Evolutionary conservation across 2,888 invertebrate genomes (phyloP), one percentile per base, ranked within the genome.

Genomic region (Dichetophora obliterata): DNA sequence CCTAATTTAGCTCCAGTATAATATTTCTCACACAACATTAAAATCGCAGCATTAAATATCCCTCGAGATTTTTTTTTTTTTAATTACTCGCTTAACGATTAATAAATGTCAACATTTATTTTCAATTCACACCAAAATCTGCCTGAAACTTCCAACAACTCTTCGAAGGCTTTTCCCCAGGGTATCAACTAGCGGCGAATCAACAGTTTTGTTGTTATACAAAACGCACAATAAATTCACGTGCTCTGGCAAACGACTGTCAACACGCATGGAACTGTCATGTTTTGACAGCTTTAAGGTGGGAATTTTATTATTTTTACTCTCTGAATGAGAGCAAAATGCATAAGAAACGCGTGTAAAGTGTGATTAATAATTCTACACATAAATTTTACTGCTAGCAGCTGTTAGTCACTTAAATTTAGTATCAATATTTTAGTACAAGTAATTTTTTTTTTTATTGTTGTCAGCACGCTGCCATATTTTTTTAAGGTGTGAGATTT

Each of bases 351-450:
- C 24, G 19, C 4, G 31, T 14, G 66, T 8, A 11, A 9, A 16
- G 27, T 9, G 24, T 24, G 22, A 19, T 6, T n/a, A 27, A 66
- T 16, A 19, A 34, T 11, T 22, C 19, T 27, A 66, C 31, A 31
- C 31, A 65, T 65, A 65, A 65, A 65, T 65, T 65, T n/a, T 34
- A 65, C 16, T 37, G 14, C 63, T 65, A 34, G 63, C 63, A 65
- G 63, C 66, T 66, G 48, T 22, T 43, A 66, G 14, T 22, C 9
- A 66, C 22, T n/a, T 66, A 22, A 22, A 66, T 6, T 6, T 66
- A 16, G 34, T 34, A 34, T 59, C 43, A 14, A 11, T 43, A 43
- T 43, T 43, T 43, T 43, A 11, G 43, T 43, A 2, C 1, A 43
- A 14, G 11, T 43, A 11, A 1, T 6, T 11, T 43, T 43, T 43